Base-by-base conservation (phyloP, 2,797 vertebrate genomes). In the Leuciscus waleckii region DNA sequence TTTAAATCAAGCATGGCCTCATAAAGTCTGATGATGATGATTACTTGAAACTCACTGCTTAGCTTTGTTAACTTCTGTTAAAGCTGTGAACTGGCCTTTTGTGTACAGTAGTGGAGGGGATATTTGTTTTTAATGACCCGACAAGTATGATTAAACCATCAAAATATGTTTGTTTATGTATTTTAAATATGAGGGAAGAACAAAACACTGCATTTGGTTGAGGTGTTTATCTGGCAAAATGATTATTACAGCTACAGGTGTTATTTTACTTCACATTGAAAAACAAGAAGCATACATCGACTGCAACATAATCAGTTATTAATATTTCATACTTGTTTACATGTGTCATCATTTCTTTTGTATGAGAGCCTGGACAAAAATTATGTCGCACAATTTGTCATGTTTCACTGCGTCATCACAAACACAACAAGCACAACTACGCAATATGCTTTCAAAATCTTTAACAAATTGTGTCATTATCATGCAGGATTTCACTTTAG, bases 1-100 rank as follows among this genome's bases (percentile, higher is more conserved):
- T 84, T 81, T 83, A 85, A 86, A 63, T 75, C 54, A 76, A 82
- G 79, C 82, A 78, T 80, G 75, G 68, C 63, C 58, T 65, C 79
- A 82, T 88, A 29, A 73, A 41, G 68, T 35, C 35, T 39, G 14
- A 37, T 35, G 71, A 76, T 43, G 71, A 29, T 29, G 29, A 29
- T 29, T 29, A 29, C 29, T 29, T 29, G 29, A 29, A 29, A 29
- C 29, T 29, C 29, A 29, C 29, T 29, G 29, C 29, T 29, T 29
- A 23, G 21, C 46, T 32, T 83, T 67, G 16, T 65, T 39, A 75
- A 37, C 70, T 56, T 37, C 23, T 16, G 37, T 54, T 65, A 6
- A 67, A 56, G 11, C 46, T 32, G 26, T 32, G 5, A 74, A 16
- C 6, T 56, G 32, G 1, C 49, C 49, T 63, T 63, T 26, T 63